Conservation (phyloP, 2,888 invertebrate genomes). For the Ypsolopha scabrella region DNA sequence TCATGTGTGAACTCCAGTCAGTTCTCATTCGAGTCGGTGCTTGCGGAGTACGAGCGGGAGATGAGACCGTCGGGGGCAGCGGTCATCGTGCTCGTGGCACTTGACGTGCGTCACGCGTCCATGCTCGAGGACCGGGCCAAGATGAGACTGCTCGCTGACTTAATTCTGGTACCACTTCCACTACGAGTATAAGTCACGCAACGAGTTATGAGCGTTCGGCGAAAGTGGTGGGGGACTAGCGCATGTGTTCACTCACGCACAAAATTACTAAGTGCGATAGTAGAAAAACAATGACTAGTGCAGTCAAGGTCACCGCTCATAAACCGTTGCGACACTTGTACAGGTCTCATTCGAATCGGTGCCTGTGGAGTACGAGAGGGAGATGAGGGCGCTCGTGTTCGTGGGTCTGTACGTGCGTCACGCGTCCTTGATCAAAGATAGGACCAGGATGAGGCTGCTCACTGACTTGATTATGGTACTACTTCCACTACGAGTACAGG, state of each 20-base stretch:
- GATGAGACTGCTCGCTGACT: slow-evolving; percentile 49
- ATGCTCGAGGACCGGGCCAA: slow-evolving; percentile 74
- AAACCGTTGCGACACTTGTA: no score
- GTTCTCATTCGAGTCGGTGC: slow-evolving; percentile 31
- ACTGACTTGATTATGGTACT: slow-evolving; percentile 70
- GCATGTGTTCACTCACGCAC: no score
- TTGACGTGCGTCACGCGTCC: slow-evolving; percentile 74
- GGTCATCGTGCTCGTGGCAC: slow-evolving; percentile 60
- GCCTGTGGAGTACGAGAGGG: slow-evolving; percentile 55
- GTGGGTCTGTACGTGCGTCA: slow-evolving; percentile 73
- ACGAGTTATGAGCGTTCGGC: no score
- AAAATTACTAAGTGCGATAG: no score
- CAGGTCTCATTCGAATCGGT: slow-evolving; percentile 28
- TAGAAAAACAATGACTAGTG: no score
- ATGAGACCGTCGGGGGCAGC: slow-evolving; percentile 22
- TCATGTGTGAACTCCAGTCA: no score
- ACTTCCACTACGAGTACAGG: no score
- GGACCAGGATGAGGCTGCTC: slow-evolving; percentile 65
- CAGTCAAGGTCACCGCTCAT: no score
- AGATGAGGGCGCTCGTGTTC: slow-evolving; percentile 36
- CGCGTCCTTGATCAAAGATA: slow-evolving; percentile 74
- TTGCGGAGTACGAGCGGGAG: slow-evolving; percentile 55
- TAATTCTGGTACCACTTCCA: slow-evolving; percentile 65
- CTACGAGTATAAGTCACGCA: no score
- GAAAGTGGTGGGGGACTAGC: no score